Conservation (phyloP, 1,140 invertebrate species). For the Subanguina moxae region DNA sequence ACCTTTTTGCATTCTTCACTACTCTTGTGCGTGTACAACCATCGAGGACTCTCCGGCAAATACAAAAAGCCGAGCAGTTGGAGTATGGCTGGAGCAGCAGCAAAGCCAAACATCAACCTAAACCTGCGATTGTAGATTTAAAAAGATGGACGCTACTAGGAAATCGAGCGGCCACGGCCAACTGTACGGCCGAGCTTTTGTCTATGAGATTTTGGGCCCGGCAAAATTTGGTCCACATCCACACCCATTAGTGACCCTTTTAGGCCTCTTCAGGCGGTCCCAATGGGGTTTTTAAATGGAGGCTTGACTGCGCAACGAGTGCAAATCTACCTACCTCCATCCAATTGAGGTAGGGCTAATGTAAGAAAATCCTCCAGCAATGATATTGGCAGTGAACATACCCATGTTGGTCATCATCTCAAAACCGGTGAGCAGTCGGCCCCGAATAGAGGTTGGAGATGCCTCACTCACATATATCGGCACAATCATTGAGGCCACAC, state of each 20-base stretch:
- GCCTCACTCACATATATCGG: constrained; percentile 68
- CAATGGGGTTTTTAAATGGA: no score
- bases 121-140: background rate
- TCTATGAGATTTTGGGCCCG: no score
- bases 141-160: background rate
- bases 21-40: constrained; percentile 62
- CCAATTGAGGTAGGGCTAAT: constrained; percentile 61
- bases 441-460: constrained; percentile 64
- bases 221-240: no score
- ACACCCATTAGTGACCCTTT: no score
- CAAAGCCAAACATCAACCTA: constrained; percentile 67
- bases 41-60: constrained; percentile 68
- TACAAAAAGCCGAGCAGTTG: constrained; percentile 67
- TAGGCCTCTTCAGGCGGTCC: no score
- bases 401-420: constrained; percentile 67
- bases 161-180: no score
- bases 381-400: constrained; percentile 64
- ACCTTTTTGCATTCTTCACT: constrained; percentile 62
- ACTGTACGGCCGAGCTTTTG: no score
- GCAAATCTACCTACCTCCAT: constrained; percentile 62
- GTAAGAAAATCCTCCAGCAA: constrained; percentile 65
- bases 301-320: no score
- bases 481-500: constrained; percentile 67
- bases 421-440: constrained; percentile 66
- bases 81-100: constrained; percentile 64